Evolutionary conservation across 2,888 invertebrate species (phyloP).

Genomic region (Polietes domitor): DNA sequence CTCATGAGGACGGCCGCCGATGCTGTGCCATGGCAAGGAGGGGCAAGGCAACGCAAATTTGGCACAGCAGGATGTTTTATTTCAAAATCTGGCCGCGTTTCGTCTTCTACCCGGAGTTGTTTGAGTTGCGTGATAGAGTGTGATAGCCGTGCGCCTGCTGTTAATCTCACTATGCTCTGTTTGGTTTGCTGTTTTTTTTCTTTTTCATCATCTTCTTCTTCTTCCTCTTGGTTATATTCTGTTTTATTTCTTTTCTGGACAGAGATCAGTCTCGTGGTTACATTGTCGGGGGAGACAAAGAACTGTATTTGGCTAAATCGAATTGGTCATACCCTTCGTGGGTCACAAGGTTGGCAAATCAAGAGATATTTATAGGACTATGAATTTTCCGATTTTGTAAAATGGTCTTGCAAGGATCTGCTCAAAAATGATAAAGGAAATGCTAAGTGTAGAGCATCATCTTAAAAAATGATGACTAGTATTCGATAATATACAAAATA

Average conservation of each 20-base stretch:
- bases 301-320: constrained; percentile 17
- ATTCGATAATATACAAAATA: no score
- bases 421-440: no score
- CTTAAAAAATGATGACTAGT: no score
- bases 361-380: no score
- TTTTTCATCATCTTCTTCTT: constrained; percentile 15
- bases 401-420: no score
- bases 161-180: constrained; percentile 58
- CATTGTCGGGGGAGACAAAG: background rate
- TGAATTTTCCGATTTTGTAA: no score
- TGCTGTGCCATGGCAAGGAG: background rate
- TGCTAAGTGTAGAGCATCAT: no score
- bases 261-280: constrained; percentile 12
- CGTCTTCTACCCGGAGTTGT: constrained; percentile 18
- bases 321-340: constrained; percentile 1
- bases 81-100: constrained; percentile 65
- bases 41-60: constrained; percentile 63
- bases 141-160: constrained; percentile 66
- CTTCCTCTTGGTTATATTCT: constrained; percentile 11
- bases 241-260: constrained; percentile 25
- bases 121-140: constrained; percentile 65
- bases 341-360: no score
- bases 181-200: constrained; percentile 43
- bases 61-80: constrained; percentile 69
- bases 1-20: constrained; percentile 16